phyloP scores from a whole-genome alignment of 2,888 invertebrate genomes.

The Lycocerus yunnanus region DNA sequence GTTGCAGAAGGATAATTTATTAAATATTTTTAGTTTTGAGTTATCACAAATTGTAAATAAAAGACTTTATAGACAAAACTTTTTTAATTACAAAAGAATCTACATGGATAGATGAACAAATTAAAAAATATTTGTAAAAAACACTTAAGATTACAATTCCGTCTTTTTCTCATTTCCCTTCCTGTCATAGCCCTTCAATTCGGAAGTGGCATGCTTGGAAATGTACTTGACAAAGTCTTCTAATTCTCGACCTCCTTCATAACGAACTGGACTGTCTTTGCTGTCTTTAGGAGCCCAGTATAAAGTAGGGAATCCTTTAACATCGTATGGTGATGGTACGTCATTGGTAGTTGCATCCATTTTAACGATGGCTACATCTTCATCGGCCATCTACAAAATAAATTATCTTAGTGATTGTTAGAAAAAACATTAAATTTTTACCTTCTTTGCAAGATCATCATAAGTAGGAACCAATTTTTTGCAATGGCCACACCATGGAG shows the following conservation, averaged over 20 bases:
- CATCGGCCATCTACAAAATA: conserved; percentile 71
- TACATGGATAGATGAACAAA: conserved; percentile 18
- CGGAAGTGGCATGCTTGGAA: conserved; percentile 86
- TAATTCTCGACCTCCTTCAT: conserved; percentile 87
- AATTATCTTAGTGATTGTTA: not conserved
- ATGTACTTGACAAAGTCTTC: conserved; percentile 96
- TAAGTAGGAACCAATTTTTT: conserved; percentile 92
- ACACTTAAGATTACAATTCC: conserved; percentile 60
- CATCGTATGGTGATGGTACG: conserved; percentile 89
- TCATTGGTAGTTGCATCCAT: conserved; percentile 99
- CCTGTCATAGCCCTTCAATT: conserved; percentile 85
- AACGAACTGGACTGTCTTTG: conserved; percentile 78
- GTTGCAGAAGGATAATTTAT: conserved; percentile 26
- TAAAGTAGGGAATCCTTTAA: conserved; percentile 96
- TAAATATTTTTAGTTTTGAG: not conserved
- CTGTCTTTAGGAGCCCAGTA: conserved; percentile 91
- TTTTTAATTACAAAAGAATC: conserved; percentile 26
- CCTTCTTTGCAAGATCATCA: conserved; percentile 91
- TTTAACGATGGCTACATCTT: conserved; percentile 91
- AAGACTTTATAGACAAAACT: not conserved
- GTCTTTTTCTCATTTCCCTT: conserved; percentile 74
- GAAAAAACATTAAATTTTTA: conserved; percentile 40
- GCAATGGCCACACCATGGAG: conserved; percentile 99
- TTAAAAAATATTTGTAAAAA: conserved; percentile 10
- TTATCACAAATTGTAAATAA: not conserved